phyloP scores from a whole-genome alignment of 2,113 vertebrate genomes.

The Oncorhynchus keta region DNA sequence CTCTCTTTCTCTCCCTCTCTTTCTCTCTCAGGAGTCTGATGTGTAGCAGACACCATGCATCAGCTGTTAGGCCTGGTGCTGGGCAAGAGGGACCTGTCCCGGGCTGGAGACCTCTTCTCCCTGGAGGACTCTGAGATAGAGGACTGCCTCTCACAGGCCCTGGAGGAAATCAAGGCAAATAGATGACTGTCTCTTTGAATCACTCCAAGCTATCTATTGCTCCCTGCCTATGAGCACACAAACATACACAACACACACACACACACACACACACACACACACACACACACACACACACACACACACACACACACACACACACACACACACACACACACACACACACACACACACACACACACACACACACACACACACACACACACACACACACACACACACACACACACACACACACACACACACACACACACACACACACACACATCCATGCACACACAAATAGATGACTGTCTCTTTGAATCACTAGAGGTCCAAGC shows the following conservation, averaged over 20 bases:
- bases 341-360: constrained; percentile 31
- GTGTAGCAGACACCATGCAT: constrained; percentile 79
- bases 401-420: no score
- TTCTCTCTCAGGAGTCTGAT: constrained; percentile 24
- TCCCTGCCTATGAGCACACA: no score
- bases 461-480: constrained; percentile 89
- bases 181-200: no score
- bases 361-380: constrained; percentile 56
- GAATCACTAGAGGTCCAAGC: constrained; percentile 89
- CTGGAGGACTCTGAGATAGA: constrained; percentile 90
- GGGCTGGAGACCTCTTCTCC: constrained; percentile 82
- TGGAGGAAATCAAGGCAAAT: constrained; percentile 91
- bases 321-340: neutral
- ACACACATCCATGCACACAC: constrained; percentile 54
- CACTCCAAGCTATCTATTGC: constrained; percentile 91
- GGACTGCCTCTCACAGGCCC: constrained; percentile 87
- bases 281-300: constrained; percentile 49
- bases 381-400: no score
- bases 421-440: constrained; percentile 66
- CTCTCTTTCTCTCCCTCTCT: constrained; percentile 3
- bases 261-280: neutral
- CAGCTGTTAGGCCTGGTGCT: constrained; percentile 86
- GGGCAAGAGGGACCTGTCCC: constrained; percentile 3
- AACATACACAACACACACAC: constrained; percentile 31
- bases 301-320: no score